Percentiles rank a stretch among this genome's conserved stretches.
Evolutionary conservation across 2,888 invertebrate species (phyloP).

Genomic region (Coleophora flavipennella): DNA sequence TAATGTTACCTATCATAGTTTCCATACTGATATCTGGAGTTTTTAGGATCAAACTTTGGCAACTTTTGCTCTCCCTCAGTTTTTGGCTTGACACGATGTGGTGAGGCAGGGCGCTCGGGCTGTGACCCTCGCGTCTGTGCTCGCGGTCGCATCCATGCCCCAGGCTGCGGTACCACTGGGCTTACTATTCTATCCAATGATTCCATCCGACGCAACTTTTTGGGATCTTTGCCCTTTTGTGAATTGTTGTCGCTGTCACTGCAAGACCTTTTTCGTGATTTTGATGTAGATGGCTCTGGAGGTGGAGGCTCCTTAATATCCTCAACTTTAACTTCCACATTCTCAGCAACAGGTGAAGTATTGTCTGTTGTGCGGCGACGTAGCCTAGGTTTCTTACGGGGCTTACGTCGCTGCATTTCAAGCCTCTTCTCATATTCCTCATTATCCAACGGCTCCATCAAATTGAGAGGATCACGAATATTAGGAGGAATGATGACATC

Average conservation of each 20-base stretch:
- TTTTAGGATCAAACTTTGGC: slow-evolving; percentile 82
- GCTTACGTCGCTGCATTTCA: slow-evolving; percentile 78
- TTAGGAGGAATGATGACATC: slow-evolving; percentile 95
- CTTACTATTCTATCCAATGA: slow-evolving; percentile 92
- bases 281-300: slow-evolving; percentile 51
- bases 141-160: slow-evolving; percentile 81
- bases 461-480: slow-evolving; percentile 91
- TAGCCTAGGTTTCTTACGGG: slow-evolving; percentile 77
- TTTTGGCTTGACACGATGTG: slow-evolving; percentile 46
- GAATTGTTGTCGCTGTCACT: slow-evolving; percentile 72
- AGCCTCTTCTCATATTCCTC: slow-evolving; percentile 87
- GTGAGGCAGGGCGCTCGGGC: slow-evolving; percentile 63
- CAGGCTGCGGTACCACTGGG: slow-evolving; percentile 92
- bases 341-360: slow-evolving; percentile 34
- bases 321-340: slow-evolving; percentile 33
- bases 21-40: slow-evolving; percentile 91
- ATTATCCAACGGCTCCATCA: slow-evolving; percentile 84
- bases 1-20: slow-evolving; percentile 92
- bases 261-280: slow-evolving; percentile 61
- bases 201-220: slow-evolving; percentile 78
- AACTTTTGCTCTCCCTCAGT: slow-evolving; percentile 57
- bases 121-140: slow-evolving; percentile 46
- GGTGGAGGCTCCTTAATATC: slow-evolving; percentile 51
- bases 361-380: slow-evolving; percentile 64
- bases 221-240: slow-evolving; percentile 63